Evolutionary conservation across 2,888 invertebrate species (phyloP).

Genomic region (Octonoba sinensis): DNA sequence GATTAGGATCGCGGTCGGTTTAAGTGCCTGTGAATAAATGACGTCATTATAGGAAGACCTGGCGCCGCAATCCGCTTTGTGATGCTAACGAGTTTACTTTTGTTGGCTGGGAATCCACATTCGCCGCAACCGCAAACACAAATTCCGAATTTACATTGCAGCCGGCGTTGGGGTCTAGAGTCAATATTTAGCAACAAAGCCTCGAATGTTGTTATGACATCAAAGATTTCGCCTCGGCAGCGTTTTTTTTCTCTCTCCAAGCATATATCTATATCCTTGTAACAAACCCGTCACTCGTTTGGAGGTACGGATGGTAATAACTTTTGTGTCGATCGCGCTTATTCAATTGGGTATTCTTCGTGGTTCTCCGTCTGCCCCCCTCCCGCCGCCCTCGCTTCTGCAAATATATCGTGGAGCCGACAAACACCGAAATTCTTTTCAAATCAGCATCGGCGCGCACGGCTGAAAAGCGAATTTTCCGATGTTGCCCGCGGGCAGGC

Average conservation of each 20-base stretch:
- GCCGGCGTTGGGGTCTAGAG: conserved; percentile 31
- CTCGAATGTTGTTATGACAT: conserved; percentile 60
- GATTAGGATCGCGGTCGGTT: conserved; percentile 35
- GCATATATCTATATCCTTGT: conserved; percentile 5
- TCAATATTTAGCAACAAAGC: conserved; percentile 64
- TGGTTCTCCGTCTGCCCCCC: neutral
- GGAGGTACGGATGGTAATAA: conserved; percentile 57
- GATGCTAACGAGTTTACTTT: conserved; percentile 64
- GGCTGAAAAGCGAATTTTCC: conserved; percentile 23
- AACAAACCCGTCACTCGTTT: conserved; percentile 1
- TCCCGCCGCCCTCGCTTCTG: conserved; percentile 21
- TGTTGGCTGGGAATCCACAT: conserved; percentile 30
- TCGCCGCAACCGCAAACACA: conserved; percentile 48
- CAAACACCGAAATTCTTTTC: conserved; percentile 54
- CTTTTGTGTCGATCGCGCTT: conserved; percentile 61
- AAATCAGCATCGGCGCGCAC: conserved; percentile 45
- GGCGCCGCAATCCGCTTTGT: conserved; percentile 53
- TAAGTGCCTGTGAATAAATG: conserved; percentile 35
- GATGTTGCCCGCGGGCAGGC: conserved; percentile 22
- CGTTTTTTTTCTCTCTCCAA: conserved; percentile 6
- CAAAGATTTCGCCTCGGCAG: conserved; percentile 45
- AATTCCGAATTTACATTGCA: conserved; percentile 60
- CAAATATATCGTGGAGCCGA: conserved; percentile 39
- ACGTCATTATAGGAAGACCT: conserved; percentile 1
- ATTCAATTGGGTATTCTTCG: conserved; percentile 60